Conservation (phyloP, 2,888 invertebrate genomes). For the Parnassius apollo region DNA sequence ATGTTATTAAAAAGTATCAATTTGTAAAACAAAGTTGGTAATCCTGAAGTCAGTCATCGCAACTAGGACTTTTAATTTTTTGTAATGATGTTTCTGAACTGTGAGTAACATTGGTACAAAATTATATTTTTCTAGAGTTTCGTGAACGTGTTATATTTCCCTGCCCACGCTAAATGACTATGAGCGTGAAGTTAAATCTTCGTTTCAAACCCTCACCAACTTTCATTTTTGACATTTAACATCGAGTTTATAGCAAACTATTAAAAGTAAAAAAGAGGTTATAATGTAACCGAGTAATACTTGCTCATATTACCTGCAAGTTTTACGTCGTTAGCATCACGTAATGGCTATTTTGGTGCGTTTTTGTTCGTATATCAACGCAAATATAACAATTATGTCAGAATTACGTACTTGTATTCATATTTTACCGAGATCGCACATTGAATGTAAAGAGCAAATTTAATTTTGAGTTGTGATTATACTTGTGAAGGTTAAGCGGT, state of each 20-base stretch:
- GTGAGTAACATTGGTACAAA: too few relatives aligned
- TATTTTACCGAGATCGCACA: not conserved
- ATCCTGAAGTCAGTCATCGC: too few relatives aligned
- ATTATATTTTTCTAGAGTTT: too few relatives aligned
- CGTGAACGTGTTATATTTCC: not conserved
- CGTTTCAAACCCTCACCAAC: constrained; percentile 1
- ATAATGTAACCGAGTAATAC: constrained; percentile 11
- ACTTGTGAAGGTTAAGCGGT: too few relatives aligned
- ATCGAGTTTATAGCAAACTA: not conserved
- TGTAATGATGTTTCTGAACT: too few relatives aligned
- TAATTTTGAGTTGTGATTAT: not conserved
- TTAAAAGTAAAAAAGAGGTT: constrained; percentile 1
- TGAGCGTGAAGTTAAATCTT: not conserved
- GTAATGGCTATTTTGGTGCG: constrained; percentile 26
- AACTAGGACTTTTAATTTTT: too few relatives aligned
- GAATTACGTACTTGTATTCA: constrained; percentile 3
- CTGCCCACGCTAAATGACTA: not conserved
- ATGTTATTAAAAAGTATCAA: too few relatives aligned
- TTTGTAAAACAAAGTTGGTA: too few relatives aligned
- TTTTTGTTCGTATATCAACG: constrained; percentile 23
- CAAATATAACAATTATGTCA: constrained; percentile 23
- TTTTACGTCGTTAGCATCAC: constrained; percentile 5
- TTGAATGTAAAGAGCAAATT: not conserved
- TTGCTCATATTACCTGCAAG: constrained; percentile 16
- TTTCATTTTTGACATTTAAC: constrained; percentile 10